These are phyloP conservation scores for Leucosticte australis DNA, from an alignment of 2,113 vertebrate species.

Conservation along the genomic window DNA sequence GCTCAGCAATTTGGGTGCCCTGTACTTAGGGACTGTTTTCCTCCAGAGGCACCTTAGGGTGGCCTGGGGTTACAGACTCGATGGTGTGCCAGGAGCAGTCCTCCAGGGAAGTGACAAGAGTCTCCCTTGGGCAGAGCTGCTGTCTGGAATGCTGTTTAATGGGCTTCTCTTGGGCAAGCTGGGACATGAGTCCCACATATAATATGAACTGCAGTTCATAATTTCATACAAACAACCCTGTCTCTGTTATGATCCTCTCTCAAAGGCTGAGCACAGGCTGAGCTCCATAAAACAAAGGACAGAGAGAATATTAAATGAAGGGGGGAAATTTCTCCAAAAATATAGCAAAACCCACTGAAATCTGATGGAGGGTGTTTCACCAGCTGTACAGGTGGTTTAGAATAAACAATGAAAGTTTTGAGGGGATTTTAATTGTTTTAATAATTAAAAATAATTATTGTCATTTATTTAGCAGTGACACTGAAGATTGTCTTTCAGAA, in stretches of 20 bases:
- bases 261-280: neutral
- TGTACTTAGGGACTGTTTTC: fast-evolving
- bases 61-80: neutral
- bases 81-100: neutral
- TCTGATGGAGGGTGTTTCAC: neutral
- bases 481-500: neutral
- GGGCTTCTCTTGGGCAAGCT: constrained; percentile 47
- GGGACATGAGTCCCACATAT: constrained; percentile 9
- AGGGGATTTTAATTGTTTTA: neutral
- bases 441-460: neutral
- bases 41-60: neutral
- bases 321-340: neutral
- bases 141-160: constrained; percentile 53
- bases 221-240: neutral
- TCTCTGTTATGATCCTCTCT: neutral
- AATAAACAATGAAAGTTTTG: neutral
- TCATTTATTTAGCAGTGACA: neutral
- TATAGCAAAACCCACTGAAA: neutral
- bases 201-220: neutral
- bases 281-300: neutral
- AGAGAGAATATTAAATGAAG: neutral
- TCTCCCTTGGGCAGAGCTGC: constrained; percentile 32
- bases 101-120: neutral
- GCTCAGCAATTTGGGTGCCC: neutral
- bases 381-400: neutral